Percentiles rank a stretch among this genome's conserved stretches.
These are phyloP conservation scores for Centruroides vittatus DNA, from an alignment of 1,140 invertebrate species.

Conservation along the genomic window DNA sequence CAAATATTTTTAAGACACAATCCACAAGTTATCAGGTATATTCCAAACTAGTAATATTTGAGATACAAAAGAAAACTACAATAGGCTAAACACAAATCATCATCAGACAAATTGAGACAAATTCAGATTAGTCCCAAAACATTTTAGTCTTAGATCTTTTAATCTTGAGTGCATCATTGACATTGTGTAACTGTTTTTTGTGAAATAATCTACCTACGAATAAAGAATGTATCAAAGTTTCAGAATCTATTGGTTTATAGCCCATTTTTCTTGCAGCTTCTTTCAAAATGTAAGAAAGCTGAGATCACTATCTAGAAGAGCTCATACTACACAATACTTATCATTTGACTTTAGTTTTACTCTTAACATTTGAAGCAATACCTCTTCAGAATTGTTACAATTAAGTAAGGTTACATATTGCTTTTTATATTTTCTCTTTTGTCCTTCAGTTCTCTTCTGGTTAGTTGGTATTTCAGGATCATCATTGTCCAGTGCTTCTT, in stretches of 20 bases:
- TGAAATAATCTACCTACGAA: not conserved
- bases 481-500: not conserved
- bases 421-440: not conserved
- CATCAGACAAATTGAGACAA: too few relatives aligned
- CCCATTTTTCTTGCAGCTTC: not conserved
- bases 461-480: not conserved
- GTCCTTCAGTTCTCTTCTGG: not conserved
- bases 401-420: not conserved
- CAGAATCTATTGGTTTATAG: not conserved
- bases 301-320: not conserved
- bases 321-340: not conserved
- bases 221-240: not conserved
- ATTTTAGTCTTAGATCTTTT: too few relatives aligned
- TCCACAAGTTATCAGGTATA: too few relatives aligned
- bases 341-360: not conserved
- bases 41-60: too few relatives aligned
- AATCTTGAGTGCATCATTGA: too few relatives aligned
- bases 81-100: too few relatives aligned
- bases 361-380: not conserved
- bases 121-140: too few relatives aligned
- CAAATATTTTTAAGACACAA: too few relatives aligned
- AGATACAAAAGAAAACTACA: too few relatives aligned
- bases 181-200: too few relatives aligned
- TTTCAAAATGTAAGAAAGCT: conserved; percentile 1
- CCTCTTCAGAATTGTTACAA: not conserved